Percentiles rank a stretch among this genome's conserved stretches.
phyloP scores from a whole-genome alignment of 2,113 vertebrate genomes.

The Poeciliopsis retropinna region DNA sequence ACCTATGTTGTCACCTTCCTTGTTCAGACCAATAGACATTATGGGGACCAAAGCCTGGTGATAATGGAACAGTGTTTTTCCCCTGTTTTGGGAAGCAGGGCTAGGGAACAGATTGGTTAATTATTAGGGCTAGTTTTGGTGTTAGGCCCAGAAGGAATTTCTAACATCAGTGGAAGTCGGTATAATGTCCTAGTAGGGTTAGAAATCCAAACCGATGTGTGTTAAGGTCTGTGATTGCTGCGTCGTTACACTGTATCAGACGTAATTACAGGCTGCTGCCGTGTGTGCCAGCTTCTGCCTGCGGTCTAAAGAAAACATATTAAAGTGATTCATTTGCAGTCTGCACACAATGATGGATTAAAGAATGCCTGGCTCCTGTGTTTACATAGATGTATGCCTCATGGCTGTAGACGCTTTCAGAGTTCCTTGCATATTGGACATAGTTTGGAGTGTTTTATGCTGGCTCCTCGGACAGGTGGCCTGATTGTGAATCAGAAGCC shows the following conservation, averaged over 20 bases:
- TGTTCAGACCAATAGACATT: neutral
- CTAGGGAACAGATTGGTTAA: neutral
- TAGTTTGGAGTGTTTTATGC: neutral
- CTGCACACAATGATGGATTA: constrained; percentile 27
- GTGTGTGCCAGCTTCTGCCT: constrained; percentile 25
- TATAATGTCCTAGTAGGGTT: neutral
- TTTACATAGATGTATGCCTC: neutral
- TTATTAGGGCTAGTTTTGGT: neutral
- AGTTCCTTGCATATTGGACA: neutral
- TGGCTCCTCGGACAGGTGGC: neutral
- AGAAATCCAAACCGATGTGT: neutral
- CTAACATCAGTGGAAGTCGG: neutral
- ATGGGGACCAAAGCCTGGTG: neutral
- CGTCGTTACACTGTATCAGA: constrained; percentile 40
- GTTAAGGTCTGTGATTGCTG: constrained; percentile 32
- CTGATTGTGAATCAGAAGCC: neutral
- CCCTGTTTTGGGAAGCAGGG: neutral
- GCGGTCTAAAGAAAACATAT: constrained; percentile 53
- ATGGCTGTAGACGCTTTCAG: neutral
- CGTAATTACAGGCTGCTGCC: constrained; percentile 24
- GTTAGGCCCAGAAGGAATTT: neutral
- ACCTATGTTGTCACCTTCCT: no score
- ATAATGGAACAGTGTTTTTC: neutral
- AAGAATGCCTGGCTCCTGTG: neutral
- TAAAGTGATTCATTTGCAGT: constrained; percentile 45